phyloP scores from a whole-genome alignment of 2,797 vertebrate species.

The Sorex maritimensis region DNA sequence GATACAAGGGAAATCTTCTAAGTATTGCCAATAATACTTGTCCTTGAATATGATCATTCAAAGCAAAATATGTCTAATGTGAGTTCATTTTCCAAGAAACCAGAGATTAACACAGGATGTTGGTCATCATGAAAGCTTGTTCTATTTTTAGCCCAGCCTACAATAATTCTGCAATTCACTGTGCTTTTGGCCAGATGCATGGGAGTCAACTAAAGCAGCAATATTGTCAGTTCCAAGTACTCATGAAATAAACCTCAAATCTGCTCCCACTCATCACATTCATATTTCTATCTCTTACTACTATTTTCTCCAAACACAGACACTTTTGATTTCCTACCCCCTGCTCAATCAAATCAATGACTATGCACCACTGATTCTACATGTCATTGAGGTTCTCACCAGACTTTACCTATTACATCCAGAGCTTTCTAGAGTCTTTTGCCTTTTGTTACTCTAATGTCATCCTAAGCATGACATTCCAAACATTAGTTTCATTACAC shows the following conservation, averaged over 20 bases:
- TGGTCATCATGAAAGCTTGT: constrained; percentile 44
- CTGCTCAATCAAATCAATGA: background rate
- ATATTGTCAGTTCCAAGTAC: constrained; percentile 34
- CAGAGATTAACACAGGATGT: constrained; percentile 56
- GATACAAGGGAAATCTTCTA: background rate
- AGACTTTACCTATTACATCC: background rate
- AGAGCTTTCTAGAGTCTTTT: background rate
- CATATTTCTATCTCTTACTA: background rate
- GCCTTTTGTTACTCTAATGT: background rate
- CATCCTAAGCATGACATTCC: no score
- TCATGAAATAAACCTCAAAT: constrained; percentile 28
- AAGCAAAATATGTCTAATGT: constrained; percentile 48
- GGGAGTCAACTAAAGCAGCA: constrained; percentile 39
- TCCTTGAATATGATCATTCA: constrained; percentile 36
- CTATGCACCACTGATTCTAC: background rate
- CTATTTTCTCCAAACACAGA: constrained; percentile 23
- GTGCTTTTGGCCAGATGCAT: background rate
- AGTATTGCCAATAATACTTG: constrained; percentile 3
- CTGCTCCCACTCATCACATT: background rate
- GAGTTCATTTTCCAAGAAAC: constrained; percentile 33
- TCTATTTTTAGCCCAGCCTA: constrained; percentile 75
- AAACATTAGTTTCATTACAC: background rate
- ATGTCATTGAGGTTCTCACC: background rate
- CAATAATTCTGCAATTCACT: constrained; percentile 64
- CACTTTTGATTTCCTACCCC: background rate